phyloP scores from a whole-genome alignment of 2,888 invertebrate species.

The Drosophila borborema region DNA sequence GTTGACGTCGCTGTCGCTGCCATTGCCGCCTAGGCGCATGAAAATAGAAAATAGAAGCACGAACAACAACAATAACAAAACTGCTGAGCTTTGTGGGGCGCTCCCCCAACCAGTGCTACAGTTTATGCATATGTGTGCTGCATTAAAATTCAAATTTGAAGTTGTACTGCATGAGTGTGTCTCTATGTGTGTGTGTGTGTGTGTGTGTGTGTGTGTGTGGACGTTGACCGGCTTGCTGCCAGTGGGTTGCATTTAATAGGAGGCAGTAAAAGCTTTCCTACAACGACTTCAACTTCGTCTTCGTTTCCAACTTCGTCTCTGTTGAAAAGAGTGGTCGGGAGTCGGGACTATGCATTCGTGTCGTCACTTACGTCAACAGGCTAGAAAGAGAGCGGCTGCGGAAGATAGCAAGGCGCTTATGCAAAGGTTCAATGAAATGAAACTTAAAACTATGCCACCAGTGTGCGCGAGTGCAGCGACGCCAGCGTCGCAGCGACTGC shows the following conservation, averaged over 20 bases:
- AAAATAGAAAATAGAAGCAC: conserved; percentile 59
- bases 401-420: conserved; percentile 63
- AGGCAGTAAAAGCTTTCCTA: conserved; percentile 47
- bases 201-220: conserved; percentile 54
- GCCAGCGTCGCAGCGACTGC: conserved; percentile 21
- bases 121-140: conserved; percentile 20
- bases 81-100: conserved; percentile 31
- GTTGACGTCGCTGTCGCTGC: conserved; percentile 22
- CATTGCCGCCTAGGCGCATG: conserved; percentile 29
- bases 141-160: conserved; percentile 40
- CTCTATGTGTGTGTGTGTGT: conserved; percentile 28
- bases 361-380: conserved; percentile 57
- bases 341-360: conserved; percentile 30
- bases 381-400: conserved; percentile 63
- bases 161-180: conserved; percentile 13
- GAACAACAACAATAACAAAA: conserved; percentile 19
- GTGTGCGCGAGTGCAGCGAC: conserved; percentile 53
- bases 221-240: conserved; percentile 65
- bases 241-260: conserved; percentile 37
- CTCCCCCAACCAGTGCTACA: conserved; percentile 2
- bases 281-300: conserved; percentile 26
- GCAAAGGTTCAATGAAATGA: conserved; percentile 68
- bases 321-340: conserved; percentile 4
- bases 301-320: conserved; percentile 18
- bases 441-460: conserved; percentile 68